phyloP scores from a whole-genome alignment of 2,888 invertebrate genomes.

The Helicoverpa assulta region DNA sequence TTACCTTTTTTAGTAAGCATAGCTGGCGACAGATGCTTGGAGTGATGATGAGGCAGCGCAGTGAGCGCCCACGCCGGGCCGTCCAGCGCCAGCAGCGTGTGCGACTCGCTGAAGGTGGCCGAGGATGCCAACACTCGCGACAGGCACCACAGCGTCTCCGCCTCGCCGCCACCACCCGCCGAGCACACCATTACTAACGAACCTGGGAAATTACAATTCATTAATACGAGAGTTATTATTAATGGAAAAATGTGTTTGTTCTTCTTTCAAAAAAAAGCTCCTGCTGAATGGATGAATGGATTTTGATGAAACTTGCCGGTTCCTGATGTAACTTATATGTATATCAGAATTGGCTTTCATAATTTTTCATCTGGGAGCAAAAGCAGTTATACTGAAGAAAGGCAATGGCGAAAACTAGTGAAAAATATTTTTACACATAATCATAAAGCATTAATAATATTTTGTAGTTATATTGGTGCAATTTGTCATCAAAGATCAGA shows the following conservation, averaged over 20 bases:
- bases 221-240: background rate
- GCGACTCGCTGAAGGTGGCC: constrained; percentile 93
- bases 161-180: constrained; percentile 83
- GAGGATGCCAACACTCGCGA: constrained; percentile 92
- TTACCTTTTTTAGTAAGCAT: constrained; percentile 80
- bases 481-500: background rate
- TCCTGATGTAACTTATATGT: too few relatives aligned
- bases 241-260: too few relatives aligned
- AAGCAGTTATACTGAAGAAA: too few relatives aligned
- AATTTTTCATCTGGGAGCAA: too few relatives aligned
- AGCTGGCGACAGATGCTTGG: constrained; percentile 78
- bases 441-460: too few relatives aligned
- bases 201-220: constrained; percentile 77
- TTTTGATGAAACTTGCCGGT: too few relatives aligned
- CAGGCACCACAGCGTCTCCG: constrained; percentile 87
- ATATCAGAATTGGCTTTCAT: too few relatives aligned
- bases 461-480: too few relatives aligned
- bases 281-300: too few relatives aligned
- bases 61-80: constrained; percentile 97
- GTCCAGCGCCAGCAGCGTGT: constrained; percentile 94
- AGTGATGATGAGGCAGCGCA: constrained; percentile 76
- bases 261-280: too few relatives aligned
- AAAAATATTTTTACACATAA: background rate
- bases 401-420: background rate
- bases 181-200: constrained; percentile 88